Evolutionary conservation across 2,113 vertebrate genomes (phyloP).

Genomic region (Chaetura pelagica): DNA sequence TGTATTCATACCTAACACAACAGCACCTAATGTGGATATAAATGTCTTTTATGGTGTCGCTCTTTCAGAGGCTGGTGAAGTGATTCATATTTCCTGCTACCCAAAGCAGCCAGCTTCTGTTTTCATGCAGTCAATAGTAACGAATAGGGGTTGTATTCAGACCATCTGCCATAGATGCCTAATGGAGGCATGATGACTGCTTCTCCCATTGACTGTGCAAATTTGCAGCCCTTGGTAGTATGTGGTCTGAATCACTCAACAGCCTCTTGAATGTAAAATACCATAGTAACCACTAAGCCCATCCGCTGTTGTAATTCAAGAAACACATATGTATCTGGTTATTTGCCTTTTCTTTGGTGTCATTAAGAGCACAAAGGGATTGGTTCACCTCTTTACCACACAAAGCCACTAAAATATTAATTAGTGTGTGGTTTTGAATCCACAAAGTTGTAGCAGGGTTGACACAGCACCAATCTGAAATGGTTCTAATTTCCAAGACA

Average conservation of each 20-base stretch:
- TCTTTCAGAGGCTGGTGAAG: conserved; percentile 44
- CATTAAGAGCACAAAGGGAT: not conserved
- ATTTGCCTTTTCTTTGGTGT: not conserved
- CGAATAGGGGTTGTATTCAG: conserved; percentile 39
- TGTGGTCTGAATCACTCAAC: conserved; percentile 49
- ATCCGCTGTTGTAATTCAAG: not conserved
- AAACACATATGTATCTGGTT: not conserved
- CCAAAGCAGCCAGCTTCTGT: conserved; percentile 35
- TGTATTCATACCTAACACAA: conserved; percentile 45
- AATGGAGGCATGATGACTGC: conserved; percentile 17
- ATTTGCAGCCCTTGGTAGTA: conserved; percentile 4
- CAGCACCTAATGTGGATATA: conserved; percentile 19
- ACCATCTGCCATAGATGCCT: conserved; percentile 46
- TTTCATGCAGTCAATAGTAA: conserved; percentile 30
- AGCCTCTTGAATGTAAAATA: conserved; percentile 21
- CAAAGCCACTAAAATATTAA: not conserved
- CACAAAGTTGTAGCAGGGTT: not conserved
- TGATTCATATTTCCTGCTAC: conserved; percentile 56
- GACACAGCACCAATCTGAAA: not conserved
- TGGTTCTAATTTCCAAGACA: not conserved
- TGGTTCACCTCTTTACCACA: not conserved
- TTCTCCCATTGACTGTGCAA: conserved; percentile 33
- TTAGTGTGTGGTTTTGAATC: not conserved
- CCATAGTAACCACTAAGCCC: not conserved
- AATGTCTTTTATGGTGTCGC: conserved; percentile 23